Base-by-base conservation (phyloP, 2,113 vertebrate species). In the Apodemus sylvaticus region DNA sequence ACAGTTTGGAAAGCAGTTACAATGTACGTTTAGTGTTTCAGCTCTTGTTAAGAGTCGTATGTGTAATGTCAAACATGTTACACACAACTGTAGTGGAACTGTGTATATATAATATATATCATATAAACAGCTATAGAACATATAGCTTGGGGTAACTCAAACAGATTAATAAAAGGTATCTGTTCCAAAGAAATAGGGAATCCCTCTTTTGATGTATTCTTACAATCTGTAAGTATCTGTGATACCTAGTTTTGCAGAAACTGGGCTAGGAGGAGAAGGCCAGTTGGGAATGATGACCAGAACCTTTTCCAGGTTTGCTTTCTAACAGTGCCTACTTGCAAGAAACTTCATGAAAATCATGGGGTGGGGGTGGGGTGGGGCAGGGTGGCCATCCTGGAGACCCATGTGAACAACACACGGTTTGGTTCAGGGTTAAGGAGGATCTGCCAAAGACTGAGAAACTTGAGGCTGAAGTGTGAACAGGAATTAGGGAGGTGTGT, bases 1-100 rank as follows among this genome's bases (percentile, higher is more conserved):
- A 66, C 51, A 73, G 55, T 91, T 96, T 91, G 89, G 9, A 83
- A 92, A 89, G 29, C 66, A 86, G 89, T 94, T 11, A 20, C 20
- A 70, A 6, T 34, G 29, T 31, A 6, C 19, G 29, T 26, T 77
- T 81, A 64, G 4, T 36, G 36, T 17, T 42, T 48, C 34, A 76
- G 48, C 68, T 51, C 12, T 74, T 26, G 17, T 48, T 24, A 91
- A 77, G 5, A 51, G 4, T 0, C 17, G 3, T 48, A 24, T 13
- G 9, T n/a, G 11, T 26, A 55, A 34, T 12, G 58, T 14, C 22
- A 64, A 42, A 3, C 1, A 10, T 5, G 0, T n/a, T 16, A 73
- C 39, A n/a, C 12, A 53, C 12, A 74, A 29, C 4, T 29, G 16
- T 42, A 81, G 81, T 62, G n/a, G 39, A n/a, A 31, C 7, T 62